phyloP scores from a whole-genome alignment of 2,113 vertebrate species.

The Centropus unirufus region DNA sequence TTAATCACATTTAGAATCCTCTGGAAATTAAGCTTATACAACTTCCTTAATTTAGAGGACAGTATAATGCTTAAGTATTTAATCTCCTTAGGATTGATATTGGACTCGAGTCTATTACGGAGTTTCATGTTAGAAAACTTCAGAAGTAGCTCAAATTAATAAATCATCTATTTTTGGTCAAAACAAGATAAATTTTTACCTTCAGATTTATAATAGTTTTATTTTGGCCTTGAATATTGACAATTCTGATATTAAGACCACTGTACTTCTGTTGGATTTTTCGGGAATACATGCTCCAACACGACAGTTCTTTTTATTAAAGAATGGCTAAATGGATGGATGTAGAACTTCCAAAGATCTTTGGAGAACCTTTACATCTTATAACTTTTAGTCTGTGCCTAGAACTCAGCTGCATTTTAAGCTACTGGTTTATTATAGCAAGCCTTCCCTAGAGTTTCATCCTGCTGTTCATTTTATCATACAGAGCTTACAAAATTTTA shows the following conservation, averaged over 20 bases:
- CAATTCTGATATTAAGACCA: background rate
- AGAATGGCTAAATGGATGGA: background rate
- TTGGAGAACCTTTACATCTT: background rate
- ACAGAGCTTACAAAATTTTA: background rate
- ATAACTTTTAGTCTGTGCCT: background rate
- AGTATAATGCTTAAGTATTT: conserved; percentile 70
- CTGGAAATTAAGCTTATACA: conserved; percentile 68
- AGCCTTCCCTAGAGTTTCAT: background rate
- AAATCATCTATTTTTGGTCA: background rate
- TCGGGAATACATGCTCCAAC: background rate
- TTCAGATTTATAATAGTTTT: background rate
- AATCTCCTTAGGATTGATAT: conserved; percentile 68
- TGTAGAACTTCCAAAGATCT: background rate
- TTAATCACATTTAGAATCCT: conserved; percentile 73
- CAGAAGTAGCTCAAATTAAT: background rate
- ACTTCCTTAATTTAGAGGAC: conserved; percentile 67
- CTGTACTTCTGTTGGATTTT: background rate
- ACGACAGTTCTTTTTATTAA: rapidly evolving
- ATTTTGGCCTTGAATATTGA: background rate
- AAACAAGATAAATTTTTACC: background rate
- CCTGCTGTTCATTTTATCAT: background rate
- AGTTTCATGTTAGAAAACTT: conserved; percentile 52
- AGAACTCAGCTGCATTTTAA: background rate
- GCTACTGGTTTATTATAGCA: background rate
- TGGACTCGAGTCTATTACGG: conserved; percentile 37